Percentiles rank a stretch among this genome's conserved stretches.
phyloP scores from a whole-genome alignment of 2,113 vertebrate species.

The Centropristis striata region DNA sequence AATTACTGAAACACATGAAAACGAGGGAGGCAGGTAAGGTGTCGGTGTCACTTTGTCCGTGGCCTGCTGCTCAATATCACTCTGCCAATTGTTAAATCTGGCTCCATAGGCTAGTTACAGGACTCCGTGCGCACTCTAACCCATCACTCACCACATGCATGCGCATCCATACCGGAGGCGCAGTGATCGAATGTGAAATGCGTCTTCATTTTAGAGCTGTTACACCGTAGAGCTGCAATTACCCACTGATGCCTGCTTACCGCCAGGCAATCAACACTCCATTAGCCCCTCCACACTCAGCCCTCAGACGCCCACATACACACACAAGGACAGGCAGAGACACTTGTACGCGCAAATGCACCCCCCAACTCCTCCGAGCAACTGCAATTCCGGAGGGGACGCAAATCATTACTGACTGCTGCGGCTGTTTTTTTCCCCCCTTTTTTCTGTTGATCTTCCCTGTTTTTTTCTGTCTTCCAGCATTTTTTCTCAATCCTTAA shows the following conservation, averaged over 20 bases:
- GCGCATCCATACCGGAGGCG: conserved; percentile 47
- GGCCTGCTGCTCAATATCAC: conserved; percentile 30
- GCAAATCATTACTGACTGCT: conserved; percentile 74
- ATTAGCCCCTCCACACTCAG: conserved; percentile 79
- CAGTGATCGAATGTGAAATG: conserved; percentile 74
- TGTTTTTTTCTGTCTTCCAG: conserved; percentile 52
- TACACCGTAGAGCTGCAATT: conserved; percentile 81
- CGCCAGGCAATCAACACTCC: conserved; percentile 83
- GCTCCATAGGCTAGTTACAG: conserved; percentile 1
- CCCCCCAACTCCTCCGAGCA: conserved; percentile 28
- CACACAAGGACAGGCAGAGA: conserved; percentile 39
- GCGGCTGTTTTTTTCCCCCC: conserved; percentile 20
- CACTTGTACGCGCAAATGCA: conserved; percentile 48
- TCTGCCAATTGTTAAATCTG: conserved; percentile 5
- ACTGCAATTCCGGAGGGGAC: conserved; percentile 51
- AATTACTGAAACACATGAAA: conserved; percentile 4
- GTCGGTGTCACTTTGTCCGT: conserved; percentile 13
- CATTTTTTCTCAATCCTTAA: conserved; percentile 46
- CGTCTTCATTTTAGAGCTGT: conserved; percentile 80
- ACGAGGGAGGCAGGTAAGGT: not conserved
- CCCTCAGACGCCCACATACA: conserved; percentile 68
- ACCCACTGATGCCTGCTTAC: conserved; percentile 83
- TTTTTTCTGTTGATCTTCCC: conserved; percentile 38
- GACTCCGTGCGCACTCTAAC: not conserved
- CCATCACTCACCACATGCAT: conserved; percentile 12